These are phyloP conservation scores for Gymnarchus niloticus DNA, from an alignment of 2,113 vertebrate genomes.

Conservation along the genomic window DNA sequence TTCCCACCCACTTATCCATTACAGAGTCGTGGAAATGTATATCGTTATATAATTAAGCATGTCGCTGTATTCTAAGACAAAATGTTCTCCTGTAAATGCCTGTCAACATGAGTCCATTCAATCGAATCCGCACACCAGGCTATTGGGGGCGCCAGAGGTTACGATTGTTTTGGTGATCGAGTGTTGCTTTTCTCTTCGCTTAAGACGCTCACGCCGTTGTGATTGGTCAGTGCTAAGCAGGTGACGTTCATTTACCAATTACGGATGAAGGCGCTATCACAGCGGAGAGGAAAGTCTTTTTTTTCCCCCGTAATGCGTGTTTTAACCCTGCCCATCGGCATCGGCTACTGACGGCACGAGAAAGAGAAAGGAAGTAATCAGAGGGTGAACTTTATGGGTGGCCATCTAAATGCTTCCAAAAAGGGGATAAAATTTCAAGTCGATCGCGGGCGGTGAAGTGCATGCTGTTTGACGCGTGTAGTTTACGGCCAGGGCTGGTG, in stretches of 20 bases:
- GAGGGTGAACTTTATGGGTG: neutral
- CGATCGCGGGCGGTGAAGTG: neutral
- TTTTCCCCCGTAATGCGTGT: neutral
- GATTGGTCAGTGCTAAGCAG: neutral
- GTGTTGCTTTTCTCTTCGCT: slow-evolving; percentile 12
- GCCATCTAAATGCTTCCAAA: neutral
- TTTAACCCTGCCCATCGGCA: neutral
- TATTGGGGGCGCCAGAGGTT: neutral
- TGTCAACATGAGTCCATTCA: neutral
- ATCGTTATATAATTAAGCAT: neutral
- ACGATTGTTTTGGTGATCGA: neutral
- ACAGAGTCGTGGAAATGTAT: neutral
- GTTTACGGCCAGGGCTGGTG: neutral
- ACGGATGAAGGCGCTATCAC: neutral
- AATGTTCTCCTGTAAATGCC: neutral
- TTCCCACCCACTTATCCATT: neutral
- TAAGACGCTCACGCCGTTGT: neutral
- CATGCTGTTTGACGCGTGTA: neutral
- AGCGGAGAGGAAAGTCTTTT: neutral
- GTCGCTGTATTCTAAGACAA: too few relatives aligned
- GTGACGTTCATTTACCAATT: neutral
- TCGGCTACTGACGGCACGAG: neutral
- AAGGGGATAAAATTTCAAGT: neutral
- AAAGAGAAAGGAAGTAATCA: neutral
- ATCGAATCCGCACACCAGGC: neutral